Evolutionary conservation across 2,888 invertebrate species (phyloP).

Genomic region (Tetragonula carbonaria): DNA sequence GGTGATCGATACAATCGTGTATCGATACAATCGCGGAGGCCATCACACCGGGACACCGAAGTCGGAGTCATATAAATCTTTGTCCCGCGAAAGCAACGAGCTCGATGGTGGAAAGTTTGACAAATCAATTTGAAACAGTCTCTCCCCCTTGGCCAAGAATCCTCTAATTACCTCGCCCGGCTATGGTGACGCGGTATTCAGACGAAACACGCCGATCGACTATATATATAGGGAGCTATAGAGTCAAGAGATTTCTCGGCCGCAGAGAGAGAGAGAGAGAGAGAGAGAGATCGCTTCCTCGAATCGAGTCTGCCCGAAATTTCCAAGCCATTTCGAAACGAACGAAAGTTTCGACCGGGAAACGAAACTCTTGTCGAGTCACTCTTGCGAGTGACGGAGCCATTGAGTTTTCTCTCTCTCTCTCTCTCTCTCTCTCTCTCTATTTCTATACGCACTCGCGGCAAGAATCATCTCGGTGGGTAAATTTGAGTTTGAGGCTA

Average conservation of each 20-base stretch:
- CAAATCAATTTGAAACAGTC: slow-evolving; percentile 8
- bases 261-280: slow-evolving; percentile 19
- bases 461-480: slow-evolving; percentile 14
- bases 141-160: background rate
- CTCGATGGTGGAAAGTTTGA: background rate
- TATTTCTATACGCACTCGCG: no score
- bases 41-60: no score
- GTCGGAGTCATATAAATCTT: background rate
- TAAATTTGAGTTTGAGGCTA: background rate
- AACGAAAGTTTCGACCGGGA: slow-evolving; percentile 41
- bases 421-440: background rate
- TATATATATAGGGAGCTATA: background rate
- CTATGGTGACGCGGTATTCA: background rate
- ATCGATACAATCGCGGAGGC: no score
- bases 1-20: no score
- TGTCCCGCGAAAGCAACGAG: background rate
- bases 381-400: slow-evolving; percentile 19
- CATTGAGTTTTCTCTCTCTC: background rate
- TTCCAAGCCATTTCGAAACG: slow-evolving; percentile 24
- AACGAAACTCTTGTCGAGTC: slow-evolving; percentile 20
- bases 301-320: slow-evolving; percentile 41
- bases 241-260: background rate
- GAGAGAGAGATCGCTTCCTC: slow-evolving; percentile 19
- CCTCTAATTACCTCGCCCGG: slow-evolving; percentile 10
- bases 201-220: slow-evolving; percentile 13